Conservation (phyloP, 2,888 invertebrate species). For the Nemoura dubitans region DNA sequence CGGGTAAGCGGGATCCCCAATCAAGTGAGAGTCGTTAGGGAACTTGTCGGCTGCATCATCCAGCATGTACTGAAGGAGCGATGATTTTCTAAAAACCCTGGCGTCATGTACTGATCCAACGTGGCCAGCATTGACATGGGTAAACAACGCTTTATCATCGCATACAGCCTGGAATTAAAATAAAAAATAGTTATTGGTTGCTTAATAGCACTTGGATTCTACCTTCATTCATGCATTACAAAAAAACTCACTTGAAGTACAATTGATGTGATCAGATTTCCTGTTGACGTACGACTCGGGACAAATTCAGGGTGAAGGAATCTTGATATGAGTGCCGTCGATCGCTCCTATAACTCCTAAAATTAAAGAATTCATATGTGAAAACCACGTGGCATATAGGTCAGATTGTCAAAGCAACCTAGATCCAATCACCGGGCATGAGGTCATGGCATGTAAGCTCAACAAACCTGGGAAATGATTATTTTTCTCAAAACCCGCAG, state of each 20-base stretch:
- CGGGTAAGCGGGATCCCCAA: constrained; percentile 40
- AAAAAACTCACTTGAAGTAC: constrained; percentile 12
- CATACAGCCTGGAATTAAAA: constrained; percentile 25
- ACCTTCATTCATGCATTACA: constrained; percentile 13
- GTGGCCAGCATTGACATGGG: constrained; percentile 37
- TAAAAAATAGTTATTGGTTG: background rate
- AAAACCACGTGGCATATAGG: too few relatives aligned
- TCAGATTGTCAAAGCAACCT: too few relatives aligned
- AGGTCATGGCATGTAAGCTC: too few relatives aligned
- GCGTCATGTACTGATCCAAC: constrained; percentile 36
- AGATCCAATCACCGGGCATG: too few relatives aligned
- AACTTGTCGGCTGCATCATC: constrained; percentile 7
- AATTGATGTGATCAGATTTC: constrained; percentile 13
- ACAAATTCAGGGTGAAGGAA: background rate
- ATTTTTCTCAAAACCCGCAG: background rate
- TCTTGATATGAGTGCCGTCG: constrained; percentile 12
- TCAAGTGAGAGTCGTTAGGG: constrained; percentile 13
- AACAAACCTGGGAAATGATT: constrained; percentile 28
- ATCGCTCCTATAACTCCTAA: background rate
- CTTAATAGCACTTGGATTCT: background rate
- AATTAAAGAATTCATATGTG: too few relatives aligned
- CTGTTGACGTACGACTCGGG: constrained; percentile 15
- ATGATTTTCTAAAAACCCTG: constrained; percentile 26
- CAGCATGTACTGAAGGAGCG: background rate
- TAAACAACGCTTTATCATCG: constrained; percentile 30